Percentiles rank a stretch among this genome's conserved stretches.
Evolutionary conservation across 2,113 vertebrate genomes (phyloP).

Genomic region (Phalacrocorax pelagicus): DNA sequence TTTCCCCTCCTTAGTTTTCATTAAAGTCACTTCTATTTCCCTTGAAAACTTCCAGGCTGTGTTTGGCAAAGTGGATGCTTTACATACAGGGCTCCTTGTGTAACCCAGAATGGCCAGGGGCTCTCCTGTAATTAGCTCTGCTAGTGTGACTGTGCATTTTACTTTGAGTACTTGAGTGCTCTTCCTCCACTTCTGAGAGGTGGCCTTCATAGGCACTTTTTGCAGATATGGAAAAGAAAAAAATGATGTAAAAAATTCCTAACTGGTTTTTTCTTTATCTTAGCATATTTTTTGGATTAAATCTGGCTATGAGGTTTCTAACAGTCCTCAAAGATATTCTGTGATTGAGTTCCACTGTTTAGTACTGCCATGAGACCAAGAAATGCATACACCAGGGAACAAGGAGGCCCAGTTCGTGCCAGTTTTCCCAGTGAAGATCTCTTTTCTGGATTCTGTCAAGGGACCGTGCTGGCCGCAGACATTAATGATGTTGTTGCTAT

Average conservation of each 20-base stretch:
- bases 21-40: neutral
- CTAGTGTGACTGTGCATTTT: neutral
- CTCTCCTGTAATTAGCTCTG: neutral
- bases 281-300: neutral
- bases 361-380: neutral
- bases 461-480: neutral
- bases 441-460: neutral
- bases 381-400: neutral
- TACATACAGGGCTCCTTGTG: neutral
- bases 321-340: neutral
- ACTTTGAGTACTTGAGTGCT: neutral
- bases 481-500: neutral
- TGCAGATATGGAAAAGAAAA: neutral
- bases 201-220: neutral
- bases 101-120: neutral
- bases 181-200: neutral
- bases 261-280: neutral
- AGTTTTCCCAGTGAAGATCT: neutral
- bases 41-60: neutral
- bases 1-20: neutral
- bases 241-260: neutral
- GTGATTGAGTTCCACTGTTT: neutral
- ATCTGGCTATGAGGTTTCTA: neutral
- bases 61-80: neutral
- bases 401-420: rapidly evolving